Base-by-base conservation (phyloP, 2,797 vertebrate species). In the Arnoldichthys spilopterus region DNA sequence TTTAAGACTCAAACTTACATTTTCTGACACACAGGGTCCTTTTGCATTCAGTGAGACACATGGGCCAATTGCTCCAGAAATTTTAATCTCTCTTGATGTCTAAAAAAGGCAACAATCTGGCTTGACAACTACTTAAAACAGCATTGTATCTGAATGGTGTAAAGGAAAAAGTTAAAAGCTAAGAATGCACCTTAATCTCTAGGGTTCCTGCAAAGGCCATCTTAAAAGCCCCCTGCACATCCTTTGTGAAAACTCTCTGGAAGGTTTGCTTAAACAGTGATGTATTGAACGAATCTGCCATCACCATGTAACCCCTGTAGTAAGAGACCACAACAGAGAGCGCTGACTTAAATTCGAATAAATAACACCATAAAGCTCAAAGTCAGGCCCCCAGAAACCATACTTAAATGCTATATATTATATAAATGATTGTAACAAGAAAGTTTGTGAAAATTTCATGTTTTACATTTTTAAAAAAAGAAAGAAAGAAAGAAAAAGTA, bases 211-310 rank as follows among this genome's bases (percentile, higher is more conserved):
- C 95, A 84, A 98, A 97, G 43, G 96, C 96, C 97, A 99, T 98
- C 90, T 98, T 98, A 88, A 99, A 98, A 68, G 94, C 91, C 8
- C 96, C 96, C 84, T 98, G 96, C 54, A 95, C 92, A 12, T 98
- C 97, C 91, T 98, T 99, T 45, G 93, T 96, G 85, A 99, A 98
- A 76, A 98, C 97, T 85, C 97, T 95, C 89, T 99, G 97, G 90
- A 99, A 99, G 40, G 97, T 99, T 85, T 98, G 97, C 85, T 98
- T 98, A 86, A 99, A 98, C 81, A 99, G 92, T 49, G 97, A 98
- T 0, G 97, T 99, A 89, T 98, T 99, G 93, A 99, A 99, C 84
- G 97, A 98, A 83, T 99, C 97, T 0, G 97, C 97, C 97, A 99
- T 98, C 82, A 98, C 96, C 97, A 98, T 97, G 90, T 97, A 98